Conservation (phyloP, 2,113 vertebrate genomes). For the Sialia sialis region DNA sequence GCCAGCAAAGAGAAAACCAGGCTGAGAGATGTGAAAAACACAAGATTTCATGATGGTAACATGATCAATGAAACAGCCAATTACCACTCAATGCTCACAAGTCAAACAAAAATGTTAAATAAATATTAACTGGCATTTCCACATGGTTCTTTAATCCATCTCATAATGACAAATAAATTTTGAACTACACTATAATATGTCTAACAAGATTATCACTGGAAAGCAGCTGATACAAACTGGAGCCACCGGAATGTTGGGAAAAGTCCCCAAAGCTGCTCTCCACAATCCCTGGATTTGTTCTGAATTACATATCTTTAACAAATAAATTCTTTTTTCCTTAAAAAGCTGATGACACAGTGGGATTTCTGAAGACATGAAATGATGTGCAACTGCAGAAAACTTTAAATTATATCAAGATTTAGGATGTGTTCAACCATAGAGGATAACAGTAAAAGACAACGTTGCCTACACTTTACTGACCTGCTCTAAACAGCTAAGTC, state of each 20-base stretch:
- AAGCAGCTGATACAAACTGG: background rate
- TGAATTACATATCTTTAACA: background rate
- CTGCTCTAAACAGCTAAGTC: background rate
- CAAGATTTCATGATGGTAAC: background rate
- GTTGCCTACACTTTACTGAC: accelerated
- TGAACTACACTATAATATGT: background rate
- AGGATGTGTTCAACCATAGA: background rate
- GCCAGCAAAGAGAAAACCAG: background rate
- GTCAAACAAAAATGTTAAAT: background rate
- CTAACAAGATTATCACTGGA: accelerated
- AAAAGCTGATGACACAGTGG: background rate
- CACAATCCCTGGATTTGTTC: background rate
- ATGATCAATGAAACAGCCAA: background rate
- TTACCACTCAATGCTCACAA: background rate
- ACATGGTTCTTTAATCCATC: background rate
- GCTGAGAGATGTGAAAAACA: background rate
- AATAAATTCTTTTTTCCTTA: background rate
- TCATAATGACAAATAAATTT: background rate
- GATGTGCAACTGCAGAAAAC: background rate
- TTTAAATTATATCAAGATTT: background rate
- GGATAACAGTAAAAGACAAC: background rate
- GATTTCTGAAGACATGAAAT: background rate
- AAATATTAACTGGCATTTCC: background rate
- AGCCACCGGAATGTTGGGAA: background rate
- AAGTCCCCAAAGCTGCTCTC: background rate